Conservation (phyloP, 2,113 vertebrate genomes). For the Lipophrys pholis region DNA sequence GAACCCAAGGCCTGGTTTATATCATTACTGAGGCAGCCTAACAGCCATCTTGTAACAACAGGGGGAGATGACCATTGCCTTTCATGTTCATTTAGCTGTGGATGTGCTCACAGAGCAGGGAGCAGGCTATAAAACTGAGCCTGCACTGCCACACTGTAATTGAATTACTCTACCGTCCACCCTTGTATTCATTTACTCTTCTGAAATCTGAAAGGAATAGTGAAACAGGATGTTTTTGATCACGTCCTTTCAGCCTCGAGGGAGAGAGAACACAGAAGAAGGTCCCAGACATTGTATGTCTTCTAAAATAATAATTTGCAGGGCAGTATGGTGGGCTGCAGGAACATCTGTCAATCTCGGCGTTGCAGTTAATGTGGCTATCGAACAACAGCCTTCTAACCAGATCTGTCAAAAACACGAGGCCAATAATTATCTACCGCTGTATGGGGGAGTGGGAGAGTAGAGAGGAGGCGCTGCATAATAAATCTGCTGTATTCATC, state of each 20-base stretch:
- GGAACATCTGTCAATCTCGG: slow-evolving; percentile 59
- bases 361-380: slow-evolving; percentile 59
- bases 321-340: slow-evolving; percentile 35
- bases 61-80: slow-evolving; percentile 67
- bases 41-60: slow-evolving; percentile 77
- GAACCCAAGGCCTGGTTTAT: slow-evolving; percentile 54
- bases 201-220: slow-evolving; percentile 62
- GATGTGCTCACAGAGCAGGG: slow-evolving; percentile 71
- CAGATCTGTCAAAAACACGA: slow-evolving; percentile 80
- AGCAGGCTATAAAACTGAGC: slow-evolving; percentile 74
- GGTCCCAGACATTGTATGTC: slow-evolving; percentile 18
- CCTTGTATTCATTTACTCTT: slow-evolving; percentile 72
- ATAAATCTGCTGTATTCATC: slow-evolving; percentile 84
- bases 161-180: slow-evolving; percentile 73
- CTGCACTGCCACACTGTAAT: slow-evolving; percentile 77
- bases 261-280: slow-evolving; percentile 5
- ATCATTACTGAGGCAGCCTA: slow-evolving; percentile 69
- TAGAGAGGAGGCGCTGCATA: slow-evolving; percentile 61
- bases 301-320: slow-evolving; percentile 60
- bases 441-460: slow-evolving; percentile 41
- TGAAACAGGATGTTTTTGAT: slow-evolving; percentile 48
- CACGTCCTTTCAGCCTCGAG: slow-evolving; percentile 1
- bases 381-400: slow-evolving; percentile 74
- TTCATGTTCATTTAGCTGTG: slow-evolving; percentile 77
- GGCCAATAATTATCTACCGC: slow-evolving; percentile 80